These are phyloP conservation scores for Manduca sexta DNA, from an alignment of 1,140 invertebrate genomes.

Conservation along the genomic window DNA sequence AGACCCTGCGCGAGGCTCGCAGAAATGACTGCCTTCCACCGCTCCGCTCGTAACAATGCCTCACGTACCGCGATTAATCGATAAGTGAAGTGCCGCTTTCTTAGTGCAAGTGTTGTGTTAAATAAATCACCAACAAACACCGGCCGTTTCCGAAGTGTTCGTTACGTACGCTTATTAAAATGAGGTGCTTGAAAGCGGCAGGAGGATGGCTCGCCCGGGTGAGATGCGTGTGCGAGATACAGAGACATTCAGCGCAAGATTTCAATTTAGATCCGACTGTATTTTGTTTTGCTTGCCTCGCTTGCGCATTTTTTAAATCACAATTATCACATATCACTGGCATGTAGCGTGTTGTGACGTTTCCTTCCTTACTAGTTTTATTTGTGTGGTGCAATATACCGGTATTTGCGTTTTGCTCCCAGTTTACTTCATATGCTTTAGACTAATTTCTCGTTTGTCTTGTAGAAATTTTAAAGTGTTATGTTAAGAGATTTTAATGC, in stretches of 20 bases:
- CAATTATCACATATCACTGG: slow-evolving; percentile 24
- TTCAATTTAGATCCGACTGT: slow-evolving; percentile 54
- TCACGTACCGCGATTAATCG: slow-evolving; percentile 46
- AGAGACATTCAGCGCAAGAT: slow-evolving; percentile 46
- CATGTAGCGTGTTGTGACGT: slow-evolving; percentile 23
- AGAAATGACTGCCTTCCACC: slow-evolving; percentile 53
- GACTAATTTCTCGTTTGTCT: not conserved
- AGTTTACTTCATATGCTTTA: slow-evolving; percentile 4
- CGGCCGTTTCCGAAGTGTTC: slow-evolving; percentile 25
- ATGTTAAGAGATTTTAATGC: not conserved
- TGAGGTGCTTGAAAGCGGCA: slow-evolving; percentile 65
- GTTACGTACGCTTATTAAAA: slow-evolving; percentile 45
- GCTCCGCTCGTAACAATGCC: slow-evolving; percentile 39
- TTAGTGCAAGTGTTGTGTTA: slow-evolving; percentile 36
- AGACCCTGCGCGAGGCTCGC: slow-evolving; percentile 59
- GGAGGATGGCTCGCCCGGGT: slow-evolving; percentile 67
- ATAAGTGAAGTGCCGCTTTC: slow-evolving; percentile 52
- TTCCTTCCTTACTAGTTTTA: slow-evolving; percentile 16
- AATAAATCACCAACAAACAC: slow-evolving; percentile 34
- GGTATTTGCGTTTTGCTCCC: slow-evolving; percentile 1
- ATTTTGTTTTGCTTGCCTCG: slow-evolving; percentile 49
- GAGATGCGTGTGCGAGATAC: slow-evolving; percentile 52
- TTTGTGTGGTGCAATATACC: slow-evolving; percentile 4
- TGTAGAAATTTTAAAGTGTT: not conserved
- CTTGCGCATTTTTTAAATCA: slow-evolving; percentile 31